Percentiles rank a stretch among this genome's conserved stretches.
These are phyloP conservation scores for Scatophagus argus DNA, from an alignment of 2,113 vertebrate genomes.

Conservation along the genomic window DNA sequence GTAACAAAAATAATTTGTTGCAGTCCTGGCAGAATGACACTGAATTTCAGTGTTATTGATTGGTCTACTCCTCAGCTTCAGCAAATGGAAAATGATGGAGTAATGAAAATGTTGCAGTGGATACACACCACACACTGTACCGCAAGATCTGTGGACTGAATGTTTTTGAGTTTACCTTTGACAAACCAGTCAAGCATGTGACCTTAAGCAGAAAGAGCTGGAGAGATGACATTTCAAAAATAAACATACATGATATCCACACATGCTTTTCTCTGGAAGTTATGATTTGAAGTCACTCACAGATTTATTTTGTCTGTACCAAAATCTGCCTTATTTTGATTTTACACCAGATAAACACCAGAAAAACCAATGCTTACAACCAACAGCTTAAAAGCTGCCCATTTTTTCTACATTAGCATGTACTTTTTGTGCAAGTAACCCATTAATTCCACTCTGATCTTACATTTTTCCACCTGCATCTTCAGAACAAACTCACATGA, in stretches of 20 bases:
- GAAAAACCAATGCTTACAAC: background rate
- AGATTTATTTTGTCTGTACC: background rate
- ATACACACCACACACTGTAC: background rate
- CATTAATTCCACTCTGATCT: background rate
- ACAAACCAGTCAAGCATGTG: background rate
- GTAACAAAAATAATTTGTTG: background rate
- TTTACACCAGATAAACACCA: background rate
- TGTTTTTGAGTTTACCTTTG: background rate
- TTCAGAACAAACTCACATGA: slow-evolving; percentile 23
- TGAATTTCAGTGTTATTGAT: background rate
- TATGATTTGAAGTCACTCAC: background rate
- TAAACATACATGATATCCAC: background rate
- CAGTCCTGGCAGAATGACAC: background rate
- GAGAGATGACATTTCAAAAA: slow-evolving; percentile 10
- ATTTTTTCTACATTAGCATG: background rate
- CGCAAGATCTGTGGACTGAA: slow-evolving; percentile 6
- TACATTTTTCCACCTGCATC: slow-evolving; percentile 40
- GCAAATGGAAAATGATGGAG: background rate
- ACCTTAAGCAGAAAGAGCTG: background rate
- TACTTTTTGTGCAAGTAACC: background rate
- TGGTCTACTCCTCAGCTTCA: background rate
- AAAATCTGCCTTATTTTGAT: background rate
- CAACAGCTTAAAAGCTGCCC: background rate
- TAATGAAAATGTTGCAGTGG: background rate
- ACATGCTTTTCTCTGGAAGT: background rate